phyloP scores from a whole-genome alignment of 2,888 invertebrate genomes.

The Masnerella sp. region DNA sequence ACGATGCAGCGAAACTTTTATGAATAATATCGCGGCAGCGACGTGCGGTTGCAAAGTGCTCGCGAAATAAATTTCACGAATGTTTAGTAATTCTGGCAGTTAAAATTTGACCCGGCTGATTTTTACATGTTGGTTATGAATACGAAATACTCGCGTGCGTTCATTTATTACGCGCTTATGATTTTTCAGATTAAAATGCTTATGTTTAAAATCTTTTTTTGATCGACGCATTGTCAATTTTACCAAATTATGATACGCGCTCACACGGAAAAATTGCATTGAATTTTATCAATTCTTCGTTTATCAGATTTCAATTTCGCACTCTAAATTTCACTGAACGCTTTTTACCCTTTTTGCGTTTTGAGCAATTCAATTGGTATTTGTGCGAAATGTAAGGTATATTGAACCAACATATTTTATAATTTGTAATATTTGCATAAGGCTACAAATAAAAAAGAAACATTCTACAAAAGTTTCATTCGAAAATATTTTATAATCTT shows the following conservation, averaged over 20 bases:
- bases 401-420: too few relatives aligned
- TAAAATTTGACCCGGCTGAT: slow-evolving; percentile 11
- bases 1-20: slow-evolving; percentile 36
- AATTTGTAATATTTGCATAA: too few relatives aligned
- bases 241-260: too few relatives aligned
- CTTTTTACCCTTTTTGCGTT: too few relatives aligned
- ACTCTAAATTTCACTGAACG: not conserved
- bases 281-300: not conserved
- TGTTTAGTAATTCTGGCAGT: slow-evolving; percentile 23
- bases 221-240: not conserved
- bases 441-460: too few relatives aligned
- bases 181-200: too few relatives aligned
- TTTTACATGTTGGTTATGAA: slow-evolving; percentile 17
- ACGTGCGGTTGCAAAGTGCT: slow-evolving; percentile 18
- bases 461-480: too few relatives aligned
- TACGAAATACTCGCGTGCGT: slow-evolving; percentile 22
- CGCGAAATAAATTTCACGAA: slow-evolving; percentile 37
- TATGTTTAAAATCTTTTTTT: too few relatives aligned
- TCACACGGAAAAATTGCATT: not conserved
- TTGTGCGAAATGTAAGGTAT: too few relatives aligned
- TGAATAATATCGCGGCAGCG: slow-evolving; percentile 38
- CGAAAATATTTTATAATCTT: too few relatives aligned
- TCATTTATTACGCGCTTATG: slow-evolving; percentile 5
- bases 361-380: too few relatives aligned
- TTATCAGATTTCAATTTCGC: not conserved